Evolutionary conservation across 2,888 invertebrate species (phyloP).

Genomic region (Hoplodrina ambigua): DNA sequence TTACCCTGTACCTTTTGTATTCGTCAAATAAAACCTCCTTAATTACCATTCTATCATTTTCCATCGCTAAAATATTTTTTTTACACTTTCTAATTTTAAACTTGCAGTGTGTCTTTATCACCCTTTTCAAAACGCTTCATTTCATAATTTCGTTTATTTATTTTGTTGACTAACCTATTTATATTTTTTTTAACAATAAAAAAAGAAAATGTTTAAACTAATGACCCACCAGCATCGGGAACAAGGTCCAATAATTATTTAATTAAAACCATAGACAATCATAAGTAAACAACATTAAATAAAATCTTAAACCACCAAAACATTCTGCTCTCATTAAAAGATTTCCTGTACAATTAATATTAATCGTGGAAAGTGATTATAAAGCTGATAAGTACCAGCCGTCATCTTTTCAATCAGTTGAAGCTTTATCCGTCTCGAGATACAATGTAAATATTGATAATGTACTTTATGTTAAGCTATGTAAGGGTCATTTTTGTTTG

Average conservation of each 20-base stretch:
- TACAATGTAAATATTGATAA: constrained; percentile 5
- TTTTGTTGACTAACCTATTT: no score
- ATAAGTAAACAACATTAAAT: constrained; percentile 9
- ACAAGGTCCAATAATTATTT: no score
- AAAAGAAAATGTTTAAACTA: no score
- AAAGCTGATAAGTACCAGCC: constrained; percentile 45
- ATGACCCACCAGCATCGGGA: no score
- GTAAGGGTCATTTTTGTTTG: constrained; percentile 20
- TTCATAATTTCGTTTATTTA: no score
- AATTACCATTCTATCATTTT: not conserved
- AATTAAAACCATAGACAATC: not conserved
- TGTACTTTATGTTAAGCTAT: not conserved
- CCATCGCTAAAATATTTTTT: no score
- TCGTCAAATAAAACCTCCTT: not conserved
- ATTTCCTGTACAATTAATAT: constrained; percentile 40
- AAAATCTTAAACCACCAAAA: constrained; percentile 1
- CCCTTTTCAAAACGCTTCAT: no score
- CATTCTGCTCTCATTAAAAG: constrained; percentile 15
- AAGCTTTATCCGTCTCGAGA: constrained; percentile 37
- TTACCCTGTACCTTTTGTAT: no score
- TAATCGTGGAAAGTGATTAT: constrained; percentile 41
- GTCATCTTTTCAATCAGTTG: constrained; percentile 50
- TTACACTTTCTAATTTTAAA: no score
- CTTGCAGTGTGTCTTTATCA: no score
- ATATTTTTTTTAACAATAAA: no score